Percentiles rank a stretch among this genome's conserved stretches.
These are phyloP conservation scores for Lepus townsendii DNA, from an alignment of 2,797 vertebrate genomes.

Conservation along the genomic window DNA sequence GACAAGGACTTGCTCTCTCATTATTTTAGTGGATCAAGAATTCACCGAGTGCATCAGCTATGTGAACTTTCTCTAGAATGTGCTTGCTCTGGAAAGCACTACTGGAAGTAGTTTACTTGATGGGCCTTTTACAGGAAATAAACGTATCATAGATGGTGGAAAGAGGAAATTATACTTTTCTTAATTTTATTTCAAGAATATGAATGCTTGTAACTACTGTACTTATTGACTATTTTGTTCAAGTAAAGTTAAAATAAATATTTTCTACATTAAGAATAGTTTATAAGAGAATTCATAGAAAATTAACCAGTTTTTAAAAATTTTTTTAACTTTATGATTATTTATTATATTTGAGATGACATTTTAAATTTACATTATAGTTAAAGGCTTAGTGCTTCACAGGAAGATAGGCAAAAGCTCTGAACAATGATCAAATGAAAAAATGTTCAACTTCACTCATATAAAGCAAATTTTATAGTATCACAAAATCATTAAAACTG, in stretches of 20 bases:
- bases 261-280: not conserved
- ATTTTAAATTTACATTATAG: too few species aligned
- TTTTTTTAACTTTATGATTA: too few species aligned
- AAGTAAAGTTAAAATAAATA: not conserved
- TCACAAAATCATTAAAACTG: too few species aligned
- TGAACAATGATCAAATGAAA: too few species aligned
- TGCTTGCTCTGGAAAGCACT: not conserved
- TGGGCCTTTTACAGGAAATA: not conserved
- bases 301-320: not conserved
- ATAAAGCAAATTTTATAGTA: too few species aligned
- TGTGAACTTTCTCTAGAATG: not conserved
- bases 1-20: not conserved
- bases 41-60: not conserved
- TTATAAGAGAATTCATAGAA: not conserved
- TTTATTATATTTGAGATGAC: too few species aligned
- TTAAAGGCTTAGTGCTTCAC: too few species aligned
- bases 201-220: constrained; percentile 4
- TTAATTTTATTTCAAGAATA: not conserved
- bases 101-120: not conserved
- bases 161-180: not conserved
- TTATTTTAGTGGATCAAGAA: constrained; percentile 1
- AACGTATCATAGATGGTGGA: not conserved
- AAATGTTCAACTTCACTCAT: too few species aligned
- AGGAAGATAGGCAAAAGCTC: too few species aligned
- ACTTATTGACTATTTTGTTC: not conserved